Conservation (phyloP, 2,888 invertebrate genomes). For the Drosophila hamatofila region DNA sequence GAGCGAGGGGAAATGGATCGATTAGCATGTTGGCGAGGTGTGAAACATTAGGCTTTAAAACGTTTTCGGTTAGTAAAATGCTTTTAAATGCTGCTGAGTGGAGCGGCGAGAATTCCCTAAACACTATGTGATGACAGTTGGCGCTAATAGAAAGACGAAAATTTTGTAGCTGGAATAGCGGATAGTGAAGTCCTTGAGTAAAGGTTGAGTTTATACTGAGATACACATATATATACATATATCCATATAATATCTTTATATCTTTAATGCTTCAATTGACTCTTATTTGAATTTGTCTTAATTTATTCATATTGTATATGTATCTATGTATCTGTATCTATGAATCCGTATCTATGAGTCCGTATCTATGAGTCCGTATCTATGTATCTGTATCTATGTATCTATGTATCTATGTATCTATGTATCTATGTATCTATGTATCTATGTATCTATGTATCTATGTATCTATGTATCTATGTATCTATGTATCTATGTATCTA, state of each 20-base stretch:
- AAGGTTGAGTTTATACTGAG: neutral
- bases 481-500: too few relatives aligned
- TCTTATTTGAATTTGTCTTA: too few relatives aligned
- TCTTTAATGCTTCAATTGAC: too few relatives aligned
- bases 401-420: too few relatives aligned
- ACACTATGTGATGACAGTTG: constrained; percentile 15
- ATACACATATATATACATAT: neutral
- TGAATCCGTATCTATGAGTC: neutral
- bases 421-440: too few relatives aligned
- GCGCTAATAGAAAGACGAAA: constrained; percentile 24
- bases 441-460: too few relatives aligned
- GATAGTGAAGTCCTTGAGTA: neutral
- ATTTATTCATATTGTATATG: too few relatives aligned
- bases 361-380: neutral
- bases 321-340: neutral
- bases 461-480: too few relatives aligned
- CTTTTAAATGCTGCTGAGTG: constrained; percentile 31
- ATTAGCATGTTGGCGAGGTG: constrained; percentile 58
- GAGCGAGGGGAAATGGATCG: constrained; percentile 25
- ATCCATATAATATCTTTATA: too few relatives aligned
- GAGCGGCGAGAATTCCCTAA: constrained; percentile 13
- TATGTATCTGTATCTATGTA: neutral
- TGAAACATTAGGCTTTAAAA: constrained; percentile 61
- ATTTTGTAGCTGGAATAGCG: constrained; percentile 3
- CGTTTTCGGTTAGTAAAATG: constrained; percentile 59